phyloP scores from a whole-genome alignment of 2,113 vertebrate species.

The Forbesichthys agassizii region DNA sequence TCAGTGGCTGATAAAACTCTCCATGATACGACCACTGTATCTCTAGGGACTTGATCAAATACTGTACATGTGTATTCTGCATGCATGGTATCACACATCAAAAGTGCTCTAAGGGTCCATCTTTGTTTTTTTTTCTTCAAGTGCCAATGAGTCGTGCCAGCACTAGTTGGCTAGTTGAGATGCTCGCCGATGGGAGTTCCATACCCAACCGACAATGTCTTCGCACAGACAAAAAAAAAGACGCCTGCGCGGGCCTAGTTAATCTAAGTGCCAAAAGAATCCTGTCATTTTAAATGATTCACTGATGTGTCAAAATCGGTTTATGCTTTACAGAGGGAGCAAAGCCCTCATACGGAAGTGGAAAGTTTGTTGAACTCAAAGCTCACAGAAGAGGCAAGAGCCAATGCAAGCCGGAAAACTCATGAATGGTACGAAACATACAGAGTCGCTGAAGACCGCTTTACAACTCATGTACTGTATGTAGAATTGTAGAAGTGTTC shows the following conservation, averaged over 20 bases:
- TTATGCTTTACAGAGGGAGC: constrained; percentile 71
- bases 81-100: constrained; percentile 64
- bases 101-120: constrained; percentile 47
- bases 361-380: constrained; percentile 11
- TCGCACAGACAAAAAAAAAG: constrained; percentile 34
- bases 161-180: constrained; percentile 30
- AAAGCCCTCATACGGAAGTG: constrained; percentile 26
- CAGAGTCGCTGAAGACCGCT: background rate
- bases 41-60: constrained; percentile 44
- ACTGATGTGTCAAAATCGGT: constrained; percentile 65
- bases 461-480: background rate
- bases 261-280: constrained; percentile 75
- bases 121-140: constrained; percentile 54
- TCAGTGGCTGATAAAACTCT: constrained; percentile 19
- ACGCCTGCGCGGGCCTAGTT: constrained; percentile 47
- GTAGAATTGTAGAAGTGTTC: background rate
- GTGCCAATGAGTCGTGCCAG: constrained; percentile 67
- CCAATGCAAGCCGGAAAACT: constrained; percentile 25
- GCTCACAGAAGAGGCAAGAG: constrained; percentile 8
- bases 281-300: constrained; percentile 43
- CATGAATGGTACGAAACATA: constrained; percentile 57
- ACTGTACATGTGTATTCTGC: constrained; percentile 46
- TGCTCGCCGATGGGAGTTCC: constrained; percentile 29
- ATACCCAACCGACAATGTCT: constrained; percentile 41
- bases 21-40: constrained; percentile 26